Conservation (phyloP, 1,140 invertebrate genomes). For the Lerema accius region DNA sequence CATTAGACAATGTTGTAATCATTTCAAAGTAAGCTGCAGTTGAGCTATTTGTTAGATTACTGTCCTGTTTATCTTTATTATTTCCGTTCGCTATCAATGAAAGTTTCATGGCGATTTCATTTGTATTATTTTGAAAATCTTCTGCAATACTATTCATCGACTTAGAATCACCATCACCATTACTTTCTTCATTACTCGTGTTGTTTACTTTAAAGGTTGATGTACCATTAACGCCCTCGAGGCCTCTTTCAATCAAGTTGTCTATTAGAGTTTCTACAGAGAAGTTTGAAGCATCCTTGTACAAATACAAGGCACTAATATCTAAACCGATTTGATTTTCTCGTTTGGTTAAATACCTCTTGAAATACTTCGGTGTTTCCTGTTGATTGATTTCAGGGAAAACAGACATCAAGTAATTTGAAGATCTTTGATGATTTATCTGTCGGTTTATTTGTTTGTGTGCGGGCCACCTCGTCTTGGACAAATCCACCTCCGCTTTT, state of each 20-base stretch:
- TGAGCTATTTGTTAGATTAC: background rate
- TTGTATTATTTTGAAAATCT: background rate
- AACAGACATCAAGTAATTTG: conserved; percentile 38
- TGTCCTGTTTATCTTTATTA: background rate
- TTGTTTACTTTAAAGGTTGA: conserved; percentile 11
- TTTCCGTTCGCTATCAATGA: background rate
- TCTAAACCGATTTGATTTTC: conserved; percentile 36
- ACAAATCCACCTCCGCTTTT: conserved; percentile 51
- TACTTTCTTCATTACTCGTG: conserved; percentile 4
- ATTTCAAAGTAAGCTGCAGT: conserved; percentile 7
- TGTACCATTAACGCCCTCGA: conserved; percentile 25
- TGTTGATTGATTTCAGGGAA: conserved; percentile 39
- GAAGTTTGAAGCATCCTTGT: conserved; percentile 30
- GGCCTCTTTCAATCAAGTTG: conserved; percentile 17
- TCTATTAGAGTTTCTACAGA: conserved; percentile 30
- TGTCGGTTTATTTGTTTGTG: conserved; percentile 46
- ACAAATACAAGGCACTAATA: conserved; percentile 18
- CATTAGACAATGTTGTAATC: conserved; percentile 11
- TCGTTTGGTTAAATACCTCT: conserved; percentile 51
- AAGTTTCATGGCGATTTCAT: background rate
- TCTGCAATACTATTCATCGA: conserved; percentile 5
- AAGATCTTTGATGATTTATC: conserved; percentile 25
- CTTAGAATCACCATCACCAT: conserved; percentile 2
- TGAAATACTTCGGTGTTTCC: conserved; percentile 49
- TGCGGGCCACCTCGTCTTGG: conserved; percentile 63